Conservation (phyloP, 2,888 invertebrate species). For the Chydorus sphaericus region DNA sequence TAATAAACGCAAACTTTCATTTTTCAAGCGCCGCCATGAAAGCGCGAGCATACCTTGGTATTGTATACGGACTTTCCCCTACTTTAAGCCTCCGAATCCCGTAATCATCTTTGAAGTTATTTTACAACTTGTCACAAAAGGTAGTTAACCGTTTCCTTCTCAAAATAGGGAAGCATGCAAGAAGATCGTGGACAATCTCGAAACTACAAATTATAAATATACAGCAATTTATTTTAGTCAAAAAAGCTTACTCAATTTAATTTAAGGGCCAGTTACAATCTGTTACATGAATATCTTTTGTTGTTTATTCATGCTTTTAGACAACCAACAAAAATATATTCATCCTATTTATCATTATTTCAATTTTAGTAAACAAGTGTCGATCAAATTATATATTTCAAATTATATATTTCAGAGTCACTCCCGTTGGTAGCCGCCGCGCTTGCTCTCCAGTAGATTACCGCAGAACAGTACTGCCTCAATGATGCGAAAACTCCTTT, state of each 20-base stretch:
- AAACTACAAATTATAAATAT: conserved; percentile 53
- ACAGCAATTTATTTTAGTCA: not conserved
- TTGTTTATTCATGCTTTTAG: too few species aligned
- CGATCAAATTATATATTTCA: not conserved
- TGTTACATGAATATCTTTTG: too few species aligned
- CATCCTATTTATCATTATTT: not conserved
- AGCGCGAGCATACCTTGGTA: too few species aligned
- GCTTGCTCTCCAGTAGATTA: not conserved
- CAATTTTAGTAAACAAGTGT: not conserved
- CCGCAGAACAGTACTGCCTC: conserved; percentile 67
- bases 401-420: not conserved
- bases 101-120: conserved; percentile 26
- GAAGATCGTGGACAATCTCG: conserved; percentile 61
- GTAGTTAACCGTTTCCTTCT: too few species aligned
- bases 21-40: too few species aligned
- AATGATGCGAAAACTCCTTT: conserved; percentile 66
- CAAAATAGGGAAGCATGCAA: conserved; percentile 30
- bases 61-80: too few species aligned
- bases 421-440: too few species aligned
- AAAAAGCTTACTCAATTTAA: not conserved
- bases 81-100: too few species aligned
- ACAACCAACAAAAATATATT: not conserved
- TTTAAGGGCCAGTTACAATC: not conserved
- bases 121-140: too few species aligned
- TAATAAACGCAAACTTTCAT: too few species aligned